Base-by-base conservation (phyloP, 1,140 invertebrate species). In the Pteromalus puparum region DNA sequence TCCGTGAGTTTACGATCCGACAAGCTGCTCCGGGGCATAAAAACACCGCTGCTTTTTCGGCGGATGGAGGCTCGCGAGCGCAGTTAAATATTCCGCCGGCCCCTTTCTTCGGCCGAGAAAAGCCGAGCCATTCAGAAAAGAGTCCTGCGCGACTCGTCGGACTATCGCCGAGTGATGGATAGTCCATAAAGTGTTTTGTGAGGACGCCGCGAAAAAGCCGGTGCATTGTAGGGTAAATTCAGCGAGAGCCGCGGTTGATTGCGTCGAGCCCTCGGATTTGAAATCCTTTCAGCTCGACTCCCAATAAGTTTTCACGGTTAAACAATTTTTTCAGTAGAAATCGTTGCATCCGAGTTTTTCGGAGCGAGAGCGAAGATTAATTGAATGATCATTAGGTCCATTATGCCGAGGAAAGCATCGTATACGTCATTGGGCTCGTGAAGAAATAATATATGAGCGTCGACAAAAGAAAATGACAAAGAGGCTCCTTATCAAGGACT, bases 1-100 rank as follows among this genome's bases (percentile, higher is more conserved):
- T 86, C 77, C 76, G 86, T 82, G 80, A 30, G 75, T 86, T 86
- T 86, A 86, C 83, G 86, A 86, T 86, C 83, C 80, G 83, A 79
- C 83, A 86, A 86, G 86, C 86, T 86, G 86, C 80, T 79, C 70
- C 15, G 28, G 34, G 61, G 72, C 85, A 86, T 86, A 86, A 86
- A 86, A 85, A 61, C 48, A 34, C 70, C n/a, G 61, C 24, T 34
- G 26, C 65, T 70, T 81, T 61, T 67, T 65, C 76, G 53, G 48
- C 76, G 53, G 28, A 78, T 46, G 24, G 12, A 34, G 48, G 76
- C 76, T n/a, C 76, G 76, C 75, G 26, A 26, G 74, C 48, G 82
- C 77, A 74, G 75, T 79, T 79, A 79, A 84, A 77, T 77, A 72
- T 76, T 73, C 1, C 18, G 15, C 30, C 30, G 82, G 68, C 68